phyloP scores from a whole-genome alignment of 2,888 invertebrate genomes.

The Andrena camellia region DNA sequence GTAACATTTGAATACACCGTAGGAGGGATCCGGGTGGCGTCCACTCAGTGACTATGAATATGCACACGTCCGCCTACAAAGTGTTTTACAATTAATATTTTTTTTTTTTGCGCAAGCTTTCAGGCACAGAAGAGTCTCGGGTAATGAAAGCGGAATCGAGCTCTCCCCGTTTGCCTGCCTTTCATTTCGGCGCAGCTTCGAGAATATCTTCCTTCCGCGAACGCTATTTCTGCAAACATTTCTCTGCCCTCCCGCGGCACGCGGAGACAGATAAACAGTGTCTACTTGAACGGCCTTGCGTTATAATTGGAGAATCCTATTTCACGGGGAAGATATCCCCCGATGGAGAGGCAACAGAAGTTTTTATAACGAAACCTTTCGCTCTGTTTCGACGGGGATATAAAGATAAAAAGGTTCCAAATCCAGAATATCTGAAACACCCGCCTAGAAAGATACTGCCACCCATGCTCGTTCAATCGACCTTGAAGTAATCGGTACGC shows the following conservation, averaged over 20 bases:
- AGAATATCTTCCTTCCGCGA: not conserved
- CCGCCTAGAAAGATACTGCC: too few relatives aligned
- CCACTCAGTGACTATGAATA: conserved; percentile 39
- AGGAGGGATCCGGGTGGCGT: conserved; percentile 6
- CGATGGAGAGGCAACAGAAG: too few relatives aligned
- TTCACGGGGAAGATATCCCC: too few relatives aligned
- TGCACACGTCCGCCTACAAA: conserved; percentile 42
- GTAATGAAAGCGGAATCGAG: conserved; percentile 19
- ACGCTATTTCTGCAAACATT: conserved; percentile 20
- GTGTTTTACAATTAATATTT: conserved; percentile 53
- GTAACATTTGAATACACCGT: conserved; percentile 32
- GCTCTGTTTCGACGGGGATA: too few relatives aligned
- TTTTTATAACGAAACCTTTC: too few relatives aligned
- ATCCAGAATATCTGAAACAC: too few relatives aligned
- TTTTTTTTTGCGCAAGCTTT: conserved; percentile 42
- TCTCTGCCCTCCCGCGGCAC: not conserved
- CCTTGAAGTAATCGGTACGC: too few relatives aligned
- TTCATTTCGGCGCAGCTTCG: conserved; percentile 11
- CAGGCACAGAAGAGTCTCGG: not conserved
- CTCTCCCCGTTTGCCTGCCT: not conserved
- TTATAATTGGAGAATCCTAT: too few relatives aligned
- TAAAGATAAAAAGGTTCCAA: too few relatives aligned
- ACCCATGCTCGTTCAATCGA: too few relatives aligned
- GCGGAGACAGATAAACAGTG: not conserved
- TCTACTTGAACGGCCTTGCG: not conserved